Percentiles rank a stretch among this genome's conserved stretches.
phyloP scores from a whole-genome alignment of 1,140 invertebrate species.

The Drosophila pectinifera region DNA sequence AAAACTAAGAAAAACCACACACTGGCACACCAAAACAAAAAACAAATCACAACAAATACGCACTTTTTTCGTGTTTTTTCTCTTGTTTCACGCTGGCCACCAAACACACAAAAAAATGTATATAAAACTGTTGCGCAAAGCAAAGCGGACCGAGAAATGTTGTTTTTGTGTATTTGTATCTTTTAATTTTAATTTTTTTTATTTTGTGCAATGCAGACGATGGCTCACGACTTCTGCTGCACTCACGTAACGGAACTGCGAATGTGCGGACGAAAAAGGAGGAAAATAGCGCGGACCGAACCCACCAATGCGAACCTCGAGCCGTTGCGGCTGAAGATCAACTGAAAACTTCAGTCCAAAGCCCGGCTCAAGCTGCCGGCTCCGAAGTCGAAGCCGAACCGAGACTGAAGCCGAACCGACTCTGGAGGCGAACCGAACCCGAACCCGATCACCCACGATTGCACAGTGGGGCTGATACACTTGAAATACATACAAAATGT shows the following conservation, averaged over 20 bases:
- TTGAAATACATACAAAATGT: neutral
- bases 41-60: constrained; percentile 54
- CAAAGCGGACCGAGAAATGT: constrained; percentile 23
- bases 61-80: constrained; percentile 48
- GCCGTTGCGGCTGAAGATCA: constrained; percentile 60
- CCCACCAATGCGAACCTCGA: constrained; percentile 34
- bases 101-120: constrained; percentile 21
- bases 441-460: constrained; percentile 7
- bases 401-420: neutral
- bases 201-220: constrained; percentile 31
- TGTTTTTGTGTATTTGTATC: constrained; percentile 37
- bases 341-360: constrained; percentile 43
- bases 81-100: constrained; percentile 19
- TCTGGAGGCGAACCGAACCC: too few relatives aligned
- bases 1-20: constrained; percentile 16
- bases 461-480: neutral
- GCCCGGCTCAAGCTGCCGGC: constrained; percentile 8
- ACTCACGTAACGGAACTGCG: constrained; percentile 58
- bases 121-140: constrained; percentile 57
- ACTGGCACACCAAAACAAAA: constrained; percentile 22
- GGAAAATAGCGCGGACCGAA: constrained; percentile 23
- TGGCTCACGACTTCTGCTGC: constrained; percentile 19
- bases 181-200: constrained; percentile 19
- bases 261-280: constrained; percentile 11
- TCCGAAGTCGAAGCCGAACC: constrained; percentile 1